Percentiles rank a stretch among this genome's conserved stretches.
These are phyloP conservation scores for Antigone vipio DNA, from an alignment of 2,113 vertebrate species.

Conservation along the genomic window DNA sequence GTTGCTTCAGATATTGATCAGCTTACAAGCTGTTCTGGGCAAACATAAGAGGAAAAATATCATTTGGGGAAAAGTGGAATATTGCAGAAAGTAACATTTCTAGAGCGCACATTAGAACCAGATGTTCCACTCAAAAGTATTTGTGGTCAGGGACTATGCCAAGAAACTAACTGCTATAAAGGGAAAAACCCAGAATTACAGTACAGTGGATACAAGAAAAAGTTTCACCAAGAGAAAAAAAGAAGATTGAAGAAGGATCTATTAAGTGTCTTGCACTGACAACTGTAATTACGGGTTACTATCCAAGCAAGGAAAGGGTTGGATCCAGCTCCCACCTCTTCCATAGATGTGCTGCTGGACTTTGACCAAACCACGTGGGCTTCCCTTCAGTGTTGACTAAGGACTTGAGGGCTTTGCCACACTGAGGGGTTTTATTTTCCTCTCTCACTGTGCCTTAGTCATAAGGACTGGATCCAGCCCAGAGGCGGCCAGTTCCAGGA, in stretches of 20 bases:
- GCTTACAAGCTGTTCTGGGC: slow-evolving; percentile 53
- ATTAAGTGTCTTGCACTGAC: slow-evolving; percentile 6
- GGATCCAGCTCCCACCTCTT: neutral
- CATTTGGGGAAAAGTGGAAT: slow-evolving; percentile 50
- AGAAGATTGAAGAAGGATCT: neutral
- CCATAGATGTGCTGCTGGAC: slow-evolving; percentile 8
- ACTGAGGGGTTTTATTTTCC: neutral
- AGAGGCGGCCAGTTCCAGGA: neutral
- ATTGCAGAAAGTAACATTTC: slow-evolving; percentile 56
- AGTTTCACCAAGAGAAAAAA: neutral
- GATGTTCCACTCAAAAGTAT: slow-evolving; percentile 70
- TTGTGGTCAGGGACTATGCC: neutral
- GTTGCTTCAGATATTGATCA: slow-evolving; percentile 61
- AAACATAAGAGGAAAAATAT: slow-evolving; percentile 52
- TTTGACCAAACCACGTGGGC: neutral
- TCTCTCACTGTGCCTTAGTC: neutral
- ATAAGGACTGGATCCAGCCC: neutral
- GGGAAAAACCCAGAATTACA: neutral
- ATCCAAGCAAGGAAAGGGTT: neutral
- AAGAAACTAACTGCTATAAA: slow-evolving; percentile 12
- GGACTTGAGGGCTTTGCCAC: neutral
- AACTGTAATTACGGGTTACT: slow-evolving; percentile 16
- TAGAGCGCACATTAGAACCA: slow-evolving; percentile 65
- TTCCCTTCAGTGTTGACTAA: neutral
- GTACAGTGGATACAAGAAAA: slow-evolving; percentile 14